Base-by-base conservation (phyloP, 2,113 vertebrate genomes). In the Rutilus rutilus region DNA sequence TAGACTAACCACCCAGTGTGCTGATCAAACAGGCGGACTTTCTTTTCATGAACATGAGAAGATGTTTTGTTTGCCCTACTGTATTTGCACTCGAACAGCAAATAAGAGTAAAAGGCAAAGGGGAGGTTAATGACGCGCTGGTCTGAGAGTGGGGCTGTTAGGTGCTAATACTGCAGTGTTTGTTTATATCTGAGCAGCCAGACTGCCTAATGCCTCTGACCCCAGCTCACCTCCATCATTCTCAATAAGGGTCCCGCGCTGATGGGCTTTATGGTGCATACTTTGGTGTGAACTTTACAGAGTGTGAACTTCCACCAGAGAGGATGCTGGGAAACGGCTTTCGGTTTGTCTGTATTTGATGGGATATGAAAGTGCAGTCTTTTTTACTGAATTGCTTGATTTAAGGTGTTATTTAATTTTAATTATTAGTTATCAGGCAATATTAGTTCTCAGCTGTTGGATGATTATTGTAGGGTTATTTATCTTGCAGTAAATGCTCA, bases 121-220 rank as follows among this genome's bases (percentile, higher is more conserved):
- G 23, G 5, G 23, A 86, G 83, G 74, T 85, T 84, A 83, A 60
- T 21, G 74, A 73, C 6, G 60, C 14, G 6, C 84, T 54, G 64
- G 33, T 59, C 30, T 75, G 78, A 74, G 74, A 79, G 64, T 45
- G 78, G 64, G 67, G 78, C 71, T n/a, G 77, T 73, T 71, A 65
- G 71, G 78, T 52, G 39, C 50, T 78, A 85, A 78, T 77, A 85
- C 69, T 59, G 59, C 80, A 42, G 62, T 73, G 86, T 78, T 89
- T 89, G 86, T 85, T 87, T 89, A 74, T 89, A 78, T 87, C 74
- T 76, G 83, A 85, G 78, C 65, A 60, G 42, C 62, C 59, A 75
- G 83, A 54, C 76, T 85, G 69, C 74, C 73, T 83, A 47, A 84
- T 82, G 79, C 79, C 67, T 42, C n/a, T 79, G 83, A 76, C 83